These are phyloP conservation scores for Apodemia duryi DNA, from an alignment of 2,888 invertebrate species.

Conservation along the genomic window DNA sequence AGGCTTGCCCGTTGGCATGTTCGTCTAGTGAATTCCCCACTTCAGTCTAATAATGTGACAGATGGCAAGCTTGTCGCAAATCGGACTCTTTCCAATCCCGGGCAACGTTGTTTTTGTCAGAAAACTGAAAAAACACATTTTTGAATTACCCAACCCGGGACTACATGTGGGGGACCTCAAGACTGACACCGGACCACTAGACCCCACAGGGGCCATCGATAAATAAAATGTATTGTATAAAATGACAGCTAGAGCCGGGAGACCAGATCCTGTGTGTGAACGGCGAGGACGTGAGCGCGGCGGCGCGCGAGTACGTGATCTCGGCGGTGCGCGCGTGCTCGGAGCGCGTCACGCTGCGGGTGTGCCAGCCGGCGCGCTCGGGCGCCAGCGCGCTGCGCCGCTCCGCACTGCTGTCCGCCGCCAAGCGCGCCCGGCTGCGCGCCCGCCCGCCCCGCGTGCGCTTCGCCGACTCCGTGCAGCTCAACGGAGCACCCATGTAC, in stretches of 20 bases:
- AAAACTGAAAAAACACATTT: no score
- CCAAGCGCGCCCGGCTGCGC: conserved; percentile 89
- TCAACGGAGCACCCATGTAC: conserved; percentile 90
- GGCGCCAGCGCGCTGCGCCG: conserved; percentile 80
- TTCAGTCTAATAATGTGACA: no score
- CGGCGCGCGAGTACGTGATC: conserved; percentile 93
- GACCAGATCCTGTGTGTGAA: conserved; percentile 95
- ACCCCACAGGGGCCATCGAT: no score
- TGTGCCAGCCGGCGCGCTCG: conserved; percentile 88
- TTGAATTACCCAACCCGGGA: no score
- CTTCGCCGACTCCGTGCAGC: conserved; percentile 93
- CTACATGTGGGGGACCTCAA: no score
- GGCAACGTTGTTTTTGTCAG: no score
- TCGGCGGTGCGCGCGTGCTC: conserved; percentile 91
- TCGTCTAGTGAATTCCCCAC: no score
- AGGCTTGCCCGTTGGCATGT: no score
- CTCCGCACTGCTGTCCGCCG: conserved; percentile 92
- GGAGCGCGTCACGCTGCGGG: conserved; percentile 85
- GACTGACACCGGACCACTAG: no score
- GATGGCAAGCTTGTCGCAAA: no score
- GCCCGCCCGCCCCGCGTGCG: conserved; percentile 91
- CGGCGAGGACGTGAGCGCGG: conserved; percentile 91
- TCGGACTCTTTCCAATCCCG: no score
- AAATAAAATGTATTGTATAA: not conserved
- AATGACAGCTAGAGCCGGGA: conserved; percentile 86